phyloP scores from a whole-genome alignment of 2,113 vertebrate genomes.

The Oncorhynchus keta region DNA sequence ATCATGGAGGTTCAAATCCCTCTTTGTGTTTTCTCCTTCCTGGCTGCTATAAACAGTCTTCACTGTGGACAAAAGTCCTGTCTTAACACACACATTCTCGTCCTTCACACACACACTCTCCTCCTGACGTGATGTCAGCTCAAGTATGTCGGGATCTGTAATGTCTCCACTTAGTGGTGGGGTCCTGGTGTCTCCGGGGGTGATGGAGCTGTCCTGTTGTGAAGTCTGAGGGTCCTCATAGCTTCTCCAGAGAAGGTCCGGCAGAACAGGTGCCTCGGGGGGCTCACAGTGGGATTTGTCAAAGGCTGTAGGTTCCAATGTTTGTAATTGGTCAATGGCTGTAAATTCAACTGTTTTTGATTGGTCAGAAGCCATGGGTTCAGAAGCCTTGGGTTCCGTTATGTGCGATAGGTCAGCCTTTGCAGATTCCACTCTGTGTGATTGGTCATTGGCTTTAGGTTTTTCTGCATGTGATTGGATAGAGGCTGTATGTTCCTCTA shows the following conservation, averaged over 20 bases:
- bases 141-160: not conserved
- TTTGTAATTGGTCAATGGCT: not conserved
- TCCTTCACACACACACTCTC: not conserved
- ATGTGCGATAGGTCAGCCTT: not conserved
- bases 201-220: not conserved
- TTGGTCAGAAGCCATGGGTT: not conserved
- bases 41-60: not conserved
- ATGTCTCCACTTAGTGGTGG: not conserved
- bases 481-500: not conserved
- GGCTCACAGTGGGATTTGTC: not conserved
- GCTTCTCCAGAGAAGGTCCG: slow-evolving; percentile 1
- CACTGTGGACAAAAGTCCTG: not conserved
- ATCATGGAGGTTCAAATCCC: not conserved
- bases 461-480: slow-evolving; percentile 24
- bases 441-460: slow-evolving; percentile 4
- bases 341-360: not conserved
- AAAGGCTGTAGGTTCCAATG: not conserved
- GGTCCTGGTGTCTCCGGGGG: not conserved
- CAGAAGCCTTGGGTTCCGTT: not conserved
- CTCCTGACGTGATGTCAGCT: not conserved
- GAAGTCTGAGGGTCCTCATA: slow-evolving; percentile 4
- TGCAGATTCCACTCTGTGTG: not conserved
- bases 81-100: not conserved
- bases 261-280: not conserved
- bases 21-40: not conserved